These are phyloP conservation scores for Crepidodera aurea DNA, from an alignment of 2,888 invertebrate species.

Conservation along the genomic window DNA sequence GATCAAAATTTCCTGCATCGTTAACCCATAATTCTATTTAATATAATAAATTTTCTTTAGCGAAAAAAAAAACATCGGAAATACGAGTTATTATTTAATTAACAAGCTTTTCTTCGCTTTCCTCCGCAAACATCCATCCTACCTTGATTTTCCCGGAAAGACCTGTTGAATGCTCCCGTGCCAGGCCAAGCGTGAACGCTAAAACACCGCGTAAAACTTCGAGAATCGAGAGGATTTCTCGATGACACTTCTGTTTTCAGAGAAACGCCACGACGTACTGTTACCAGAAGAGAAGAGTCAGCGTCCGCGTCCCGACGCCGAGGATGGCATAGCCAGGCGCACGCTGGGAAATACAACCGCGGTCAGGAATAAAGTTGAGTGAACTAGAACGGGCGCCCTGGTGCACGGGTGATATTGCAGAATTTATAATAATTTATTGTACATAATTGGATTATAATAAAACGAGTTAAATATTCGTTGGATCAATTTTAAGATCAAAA, in stretches of 20 bases:
- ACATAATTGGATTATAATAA: too few relatives aligned
- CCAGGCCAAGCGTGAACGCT: background rate
- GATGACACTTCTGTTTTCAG: background rate
- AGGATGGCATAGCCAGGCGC: background rate
- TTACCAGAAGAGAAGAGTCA: background rate
- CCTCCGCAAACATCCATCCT: background rate
- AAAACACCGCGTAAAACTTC: background rate
- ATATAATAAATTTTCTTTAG: too few relatives aligned
- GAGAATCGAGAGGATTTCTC: background rate
- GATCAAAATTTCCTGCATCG: too few relatives aligned
- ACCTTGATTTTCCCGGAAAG: background rate
- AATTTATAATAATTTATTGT: too few relatives aligned
- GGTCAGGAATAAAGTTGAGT: conserved; percentile 2
- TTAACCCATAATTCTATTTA: too few relatives aligned
- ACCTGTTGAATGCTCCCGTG: conserved; percentile 1
- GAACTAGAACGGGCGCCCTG: background rate
- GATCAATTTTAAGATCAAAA: too few relatives aligned
- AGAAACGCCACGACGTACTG: conserved; percentile 4
- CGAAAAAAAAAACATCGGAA: too few relatives aligned
- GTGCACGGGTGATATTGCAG: too few relatives aligned
- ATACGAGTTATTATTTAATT: background rate
- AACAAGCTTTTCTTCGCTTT: background rate
- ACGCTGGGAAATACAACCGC: background rate
- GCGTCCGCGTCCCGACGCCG: background rate
- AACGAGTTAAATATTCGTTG: too few relatives aligned